phyloP scores from a whole-genome alignment of 1,140 invertebrate species.

The Venturia canescens region DNA sequence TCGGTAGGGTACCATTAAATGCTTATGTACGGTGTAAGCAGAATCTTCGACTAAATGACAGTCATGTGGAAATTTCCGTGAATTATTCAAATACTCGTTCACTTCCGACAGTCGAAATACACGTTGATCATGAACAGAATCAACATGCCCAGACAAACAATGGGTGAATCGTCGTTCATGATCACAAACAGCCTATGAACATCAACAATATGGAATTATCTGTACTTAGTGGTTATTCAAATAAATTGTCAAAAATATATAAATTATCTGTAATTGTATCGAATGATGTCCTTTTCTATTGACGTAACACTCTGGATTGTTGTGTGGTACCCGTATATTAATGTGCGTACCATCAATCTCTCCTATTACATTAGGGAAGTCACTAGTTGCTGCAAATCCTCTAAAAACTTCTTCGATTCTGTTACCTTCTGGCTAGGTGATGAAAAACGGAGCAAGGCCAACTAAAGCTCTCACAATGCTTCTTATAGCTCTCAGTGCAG shows the following conservation, averaged over 20 bases:
- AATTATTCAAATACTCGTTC: slow-evolving; percentile 4
- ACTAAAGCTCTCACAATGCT: not conserved
- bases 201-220: not conserved
- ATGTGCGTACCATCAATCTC: slow-evolving; percentile 62
- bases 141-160: slow-evolving; percentile 58
- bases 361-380: slow-evolving; percentile 62
- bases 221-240: not conserved
- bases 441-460: not conserved
- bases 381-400: slow-evolving; percentile 46
- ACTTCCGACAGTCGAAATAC: slow-evolving; percentile 54
- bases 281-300: slow-evolving; percentile 59
- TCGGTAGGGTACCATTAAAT: slow-evolving; percentile 56
- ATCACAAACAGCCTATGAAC: slow-evolving; percentile 52
- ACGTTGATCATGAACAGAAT: slow-evolving; percentile 58
- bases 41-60: slow-evolving; percentile 55
- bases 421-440: not conserved
- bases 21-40: slow-evolving; percentile 51
- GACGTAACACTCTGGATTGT: slow-evolving; percentile 60
- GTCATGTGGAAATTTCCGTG: slow-evolving; percentile 43
- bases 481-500: not conserved
- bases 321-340: slow-evolving; percentile 55
- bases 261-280: slow-evolving; percentile 58
- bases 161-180: slow-evolving; percentile 51
- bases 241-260: slow-evolving; percentile 4
- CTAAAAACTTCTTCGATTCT: not conserved